Percentiles rank a stretch among this genome's conserved stretches.
Evolutionary conservation across 2,888 invertebrate species (phyloP).

Genomic region (Ecliptopera silaceata): DNA sequence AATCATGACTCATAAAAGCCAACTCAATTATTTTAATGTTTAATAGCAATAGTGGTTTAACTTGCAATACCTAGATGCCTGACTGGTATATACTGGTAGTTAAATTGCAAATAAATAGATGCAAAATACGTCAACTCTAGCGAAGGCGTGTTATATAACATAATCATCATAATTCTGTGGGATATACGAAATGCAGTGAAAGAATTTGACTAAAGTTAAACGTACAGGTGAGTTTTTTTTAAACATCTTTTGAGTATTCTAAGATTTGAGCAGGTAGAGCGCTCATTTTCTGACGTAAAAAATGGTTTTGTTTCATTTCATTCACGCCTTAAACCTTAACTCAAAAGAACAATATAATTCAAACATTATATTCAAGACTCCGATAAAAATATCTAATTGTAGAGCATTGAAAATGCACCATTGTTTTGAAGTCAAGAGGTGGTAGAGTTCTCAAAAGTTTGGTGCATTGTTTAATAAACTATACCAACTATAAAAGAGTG

Average conservation of each 20-base stretch:
- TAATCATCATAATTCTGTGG: constrained; percentile 23
- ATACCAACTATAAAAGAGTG: not conserved
- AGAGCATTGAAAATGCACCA: constrained; percentile 6
- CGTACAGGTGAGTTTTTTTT: constrained; percentile 25
- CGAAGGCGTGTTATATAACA: constrained; percentile 15
- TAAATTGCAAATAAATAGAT: constrained; percentile 9
- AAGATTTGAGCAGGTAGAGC: constrained; percentile 31
- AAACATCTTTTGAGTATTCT: constrained; percentile 25
- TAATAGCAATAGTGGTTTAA: too few species aligned
- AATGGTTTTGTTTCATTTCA: constrained; percentile 24
- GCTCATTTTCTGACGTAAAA: constrained; percentile 15
- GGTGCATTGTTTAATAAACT: constrained; percentile 15
- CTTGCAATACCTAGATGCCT: not conserved
- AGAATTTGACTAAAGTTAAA: constrained; percentile 16
- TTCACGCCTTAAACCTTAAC: constrained; percentile 13
- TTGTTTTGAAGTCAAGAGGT: constrained; percentile 16
- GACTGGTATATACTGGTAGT: not conserved
- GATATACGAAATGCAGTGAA: constrained; percentile 19
- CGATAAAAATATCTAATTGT: constrained; percentile 23
- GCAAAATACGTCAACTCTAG: constrained; percentile 12
- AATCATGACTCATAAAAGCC: constrained; percentile 2
- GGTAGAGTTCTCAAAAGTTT: not conserved
- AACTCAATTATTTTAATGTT: constrained; percentile 10
- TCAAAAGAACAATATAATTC: constrained; percentile 25
- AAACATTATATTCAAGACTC: constrained; percentile 23